Conservation (phyloP, 2,113 vertebrate species). For the Campylomormyrus numenius region DNA sequence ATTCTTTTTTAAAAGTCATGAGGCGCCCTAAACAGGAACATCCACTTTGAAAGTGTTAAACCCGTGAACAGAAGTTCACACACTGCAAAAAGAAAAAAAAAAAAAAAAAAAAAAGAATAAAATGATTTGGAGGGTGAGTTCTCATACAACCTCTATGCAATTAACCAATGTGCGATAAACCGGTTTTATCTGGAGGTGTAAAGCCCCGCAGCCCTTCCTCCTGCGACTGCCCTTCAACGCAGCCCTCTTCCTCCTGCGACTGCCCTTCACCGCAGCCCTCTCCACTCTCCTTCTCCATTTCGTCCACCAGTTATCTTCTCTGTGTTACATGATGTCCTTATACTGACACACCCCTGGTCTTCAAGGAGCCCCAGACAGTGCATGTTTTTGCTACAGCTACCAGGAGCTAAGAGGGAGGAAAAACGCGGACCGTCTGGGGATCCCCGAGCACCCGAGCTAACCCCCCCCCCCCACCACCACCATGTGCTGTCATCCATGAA, state of each 20-base stretch:
- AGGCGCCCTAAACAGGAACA: not conserved
- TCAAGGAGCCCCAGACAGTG: not conserved
- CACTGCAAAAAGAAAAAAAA: not conserved
- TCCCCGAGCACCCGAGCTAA: not conserved
- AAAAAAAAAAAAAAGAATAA: not conserved
- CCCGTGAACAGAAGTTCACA: not conserved
- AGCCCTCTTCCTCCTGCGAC: no score
- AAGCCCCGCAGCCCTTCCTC: not conserved
- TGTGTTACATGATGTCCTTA: not conserved
- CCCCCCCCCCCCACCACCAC: not conserved
- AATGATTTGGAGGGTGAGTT: not conserved
- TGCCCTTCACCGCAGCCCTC: not conserved
- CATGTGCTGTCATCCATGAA: not conserved
- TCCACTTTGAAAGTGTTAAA: not conserved
- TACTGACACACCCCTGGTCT: not conserved
- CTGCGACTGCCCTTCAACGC: not conserved
- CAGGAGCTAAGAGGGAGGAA: not conserved
- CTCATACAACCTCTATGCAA: not conserved
- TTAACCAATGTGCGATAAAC: not conserved
- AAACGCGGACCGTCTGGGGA: not conserved
- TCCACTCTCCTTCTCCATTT: not conserved
- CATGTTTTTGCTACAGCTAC: not conserved
- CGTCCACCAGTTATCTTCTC: not conserved
- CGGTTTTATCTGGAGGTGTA: not conserved
- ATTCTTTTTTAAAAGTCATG: not conserved